Base-by-base conservation (phyloP, 2,888 invertebrate genomes). In the Ophioninae sp. region DNA sequence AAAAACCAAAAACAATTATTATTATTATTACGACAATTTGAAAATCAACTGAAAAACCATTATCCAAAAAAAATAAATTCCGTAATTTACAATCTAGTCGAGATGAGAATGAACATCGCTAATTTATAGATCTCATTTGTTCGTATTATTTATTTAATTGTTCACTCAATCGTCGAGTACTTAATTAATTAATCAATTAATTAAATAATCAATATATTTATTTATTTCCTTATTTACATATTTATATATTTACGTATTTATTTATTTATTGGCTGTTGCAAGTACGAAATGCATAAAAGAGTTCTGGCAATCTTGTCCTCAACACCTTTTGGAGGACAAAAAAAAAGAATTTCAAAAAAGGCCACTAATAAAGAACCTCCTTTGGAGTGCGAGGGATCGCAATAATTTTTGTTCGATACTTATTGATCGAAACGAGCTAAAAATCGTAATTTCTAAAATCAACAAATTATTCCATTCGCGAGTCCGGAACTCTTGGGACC, bases 391-490 rank as follows among this genome's bases (percentile, higher is more conserved):
- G 23, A 30, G 41, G 59, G 61, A 69, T 59, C 61, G 79, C 79
- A 82, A 82, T 79, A 79, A 79, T 74, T 10, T 41, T 65, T 44
- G 67, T 74, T 79, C 70, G 64, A 37, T 50, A 30, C 44, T 67
- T 23, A 75, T 70, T 39, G 37, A 61, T 7, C 13, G 13, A 13
- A 50, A 13, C 50, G 17, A 5, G 50, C 50, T 13, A 30, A 30
- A 30, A 30, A 30, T 3, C 3, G 30, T 30, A 30, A 41, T 44
- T 57, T 69, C n/a, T n/a, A 2, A n/a, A 44, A 70, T 17, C 6
- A 20, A 70, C 50, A 79, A 79, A 70, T 67, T 74, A 82, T 79
- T 82, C 79, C 82, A 79, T 50, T 57, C 65, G 41, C 50, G 37
- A 75, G 44, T 30, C 44, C 65, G 75, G 61, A 70, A 78, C 20